Percentiles rank a stretch among this genome's conserved stretches.
Conservation (phyloP, 2,113 vertebrate species). For the Burhinus bistriatus region DNA sequence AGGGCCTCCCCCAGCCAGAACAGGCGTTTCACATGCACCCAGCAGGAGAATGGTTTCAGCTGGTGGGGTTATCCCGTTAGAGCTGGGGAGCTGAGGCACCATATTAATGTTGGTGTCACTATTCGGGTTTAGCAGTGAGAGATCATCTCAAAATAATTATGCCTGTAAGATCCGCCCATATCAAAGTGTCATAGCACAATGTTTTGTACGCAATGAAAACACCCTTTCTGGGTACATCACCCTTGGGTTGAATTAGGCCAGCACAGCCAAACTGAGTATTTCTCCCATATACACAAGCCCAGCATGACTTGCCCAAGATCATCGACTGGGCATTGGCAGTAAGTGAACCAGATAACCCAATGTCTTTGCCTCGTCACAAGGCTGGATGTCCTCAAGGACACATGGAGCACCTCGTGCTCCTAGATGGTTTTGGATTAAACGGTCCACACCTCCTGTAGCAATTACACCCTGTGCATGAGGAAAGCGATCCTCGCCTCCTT, state of each 20-base stretch:
- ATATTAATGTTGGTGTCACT: neutral
- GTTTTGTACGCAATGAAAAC: neutral
- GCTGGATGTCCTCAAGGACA: neutral
- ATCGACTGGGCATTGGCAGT: neutral
- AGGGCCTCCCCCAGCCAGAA: neutral
- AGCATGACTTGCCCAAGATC: neutral
- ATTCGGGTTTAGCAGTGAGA: neutral
- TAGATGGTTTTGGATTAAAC: neutral
- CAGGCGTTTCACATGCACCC: neutral
- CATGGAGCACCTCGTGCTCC: neutral
- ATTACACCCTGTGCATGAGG: neutral
- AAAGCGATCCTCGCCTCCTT: neutral
- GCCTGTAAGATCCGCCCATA: neutral
- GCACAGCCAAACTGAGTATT: neutral
- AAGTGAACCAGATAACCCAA: neutral
- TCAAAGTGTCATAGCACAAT: neutral
- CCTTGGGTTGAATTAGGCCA: neutral
- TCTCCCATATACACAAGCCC: neutral
- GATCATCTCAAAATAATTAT: neutral
- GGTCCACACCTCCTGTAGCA: neutral
- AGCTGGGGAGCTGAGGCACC: neutral
- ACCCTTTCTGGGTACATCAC: neutral
- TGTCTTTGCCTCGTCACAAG: neutral
- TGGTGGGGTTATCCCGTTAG: neutral
- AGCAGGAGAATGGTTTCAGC: neutral